These are phyloP conservation scores for Callipepla squamata DNA, from an alignment of 2,113 vertebrate genomes.

Conservation along the genomic window DNA sequence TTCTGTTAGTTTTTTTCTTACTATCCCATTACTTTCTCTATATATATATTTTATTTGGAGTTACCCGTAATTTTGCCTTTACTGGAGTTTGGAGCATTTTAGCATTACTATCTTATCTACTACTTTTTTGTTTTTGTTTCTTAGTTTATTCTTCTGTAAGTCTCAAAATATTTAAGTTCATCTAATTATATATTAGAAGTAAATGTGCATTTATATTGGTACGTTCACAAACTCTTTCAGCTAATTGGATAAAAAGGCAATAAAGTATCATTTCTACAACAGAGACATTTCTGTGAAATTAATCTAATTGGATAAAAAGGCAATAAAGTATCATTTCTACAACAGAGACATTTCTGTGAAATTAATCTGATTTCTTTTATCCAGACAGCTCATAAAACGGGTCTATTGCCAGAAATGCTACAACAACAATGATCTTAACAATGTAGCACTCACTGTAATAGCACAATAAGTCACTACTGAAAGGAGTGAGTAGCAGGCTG, in stretches of 20 bases:
- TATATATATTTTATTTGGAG: not conserved
- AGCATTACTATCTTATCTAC: not conserved
- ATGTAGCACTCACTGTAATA: not conserved
- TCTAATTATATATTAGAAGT: not conserved
- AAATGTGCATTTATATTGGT: fast-evolving
- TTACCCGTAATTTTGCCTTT: constrained; percentile 4
- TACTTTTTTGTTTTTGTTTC: not conserved
- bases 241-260: not conserved
- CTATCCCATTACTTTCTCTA: not conserved
- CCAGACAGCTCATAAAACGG: not conserved
- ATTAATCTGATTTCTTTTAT: not conserved
- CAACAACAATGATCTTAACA: not conserved
- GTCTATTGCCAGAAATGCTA: not conserved
- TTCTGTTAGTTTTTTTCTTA: constrained; percentile 10
- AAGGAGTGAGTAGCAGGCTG: too few relatives aligned
- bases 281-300: fast-evolving
- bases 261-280: fast-evolving
- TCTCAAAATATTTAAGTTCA: not conserved
- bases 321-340: fast-evolving
- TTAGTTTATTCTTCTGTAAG: not conserved
- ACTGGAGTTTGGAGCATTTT: not conserved
- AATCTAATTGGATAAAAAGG: not conserved
- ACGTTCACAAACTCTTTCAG: not conserved
- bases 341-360: not conserved
- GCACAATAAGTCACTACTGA: not conserved